Evolutionary conservation across 2,113 vertebrate species (phyloP).

Genomic region (Oenanthe melanoleuca): DNA sequence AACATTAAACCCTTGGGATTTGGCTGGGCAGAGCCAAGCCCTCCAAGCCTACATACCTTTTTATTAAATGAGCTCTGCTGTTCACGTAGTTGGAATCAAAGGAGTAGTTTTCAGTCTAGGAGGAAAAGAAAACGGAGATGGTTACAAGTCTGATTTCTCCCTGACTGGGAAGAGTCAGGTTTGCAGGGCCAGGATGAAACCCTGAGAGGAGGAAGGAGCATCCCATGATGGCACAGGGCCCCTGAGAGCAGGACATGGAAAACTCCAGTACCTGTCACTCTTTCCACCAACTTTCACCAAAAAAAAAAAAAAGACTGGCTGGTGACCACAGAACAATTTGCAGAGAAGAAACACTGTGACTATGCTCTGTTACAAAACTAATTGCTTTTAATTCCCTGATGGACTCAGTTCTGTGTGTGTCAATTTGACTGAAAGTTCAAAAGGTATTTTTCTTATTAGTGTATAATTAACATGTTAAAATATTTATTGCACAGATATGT

Average conservation of each 20-base stretch:
- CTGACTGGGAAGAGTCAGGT: background rate
- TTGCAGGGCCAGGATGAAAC: background rate
- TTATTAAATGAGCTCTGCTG: conserved; percentile 99
- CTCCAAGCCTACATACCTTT: conserved; percentile 87
- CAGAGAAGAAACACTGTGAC: conserved; percentile 60
- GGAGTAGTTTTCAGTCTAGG: conserved; percentile 98
- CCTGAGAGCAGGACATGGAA: rapidly evolving
- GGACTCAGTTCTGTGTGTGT: conserved; percentile 54
- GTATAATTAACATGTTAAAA: conserved; percentile 80
- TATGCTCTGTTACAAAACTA: conserved; percentile 68
- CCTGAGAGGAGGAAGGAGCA: background rate
- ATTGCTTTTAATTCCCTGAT: conserved; percentile 74
- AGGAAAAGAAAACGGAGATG: conserved; percentile 68
- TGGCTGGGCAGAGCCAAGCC: conserved; percentile 18
- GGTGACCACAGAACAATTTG: conserved; percentile 61
- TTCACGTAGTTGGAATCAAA: conserved; percentile 99
- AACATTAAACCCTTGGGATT: conserved; percentile 25
- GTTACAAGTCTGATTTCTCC: conserved; percentile 21
- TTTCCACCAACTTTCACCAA: background rate
- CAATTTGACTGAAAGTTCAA: conserved; percentile 77
- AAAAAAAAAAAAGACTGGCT: background rate
- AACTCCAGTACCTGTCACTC: background rate
- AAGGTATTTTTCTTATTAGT: conserved; percentile 79
- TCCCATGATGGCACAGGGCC: background rate
- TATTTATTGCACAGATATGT: conserved; percentile 77